Evolutionary conservation across 2,888 invertebrate species (phyloP).

Genomic region (Magallana nippona): DNA sequence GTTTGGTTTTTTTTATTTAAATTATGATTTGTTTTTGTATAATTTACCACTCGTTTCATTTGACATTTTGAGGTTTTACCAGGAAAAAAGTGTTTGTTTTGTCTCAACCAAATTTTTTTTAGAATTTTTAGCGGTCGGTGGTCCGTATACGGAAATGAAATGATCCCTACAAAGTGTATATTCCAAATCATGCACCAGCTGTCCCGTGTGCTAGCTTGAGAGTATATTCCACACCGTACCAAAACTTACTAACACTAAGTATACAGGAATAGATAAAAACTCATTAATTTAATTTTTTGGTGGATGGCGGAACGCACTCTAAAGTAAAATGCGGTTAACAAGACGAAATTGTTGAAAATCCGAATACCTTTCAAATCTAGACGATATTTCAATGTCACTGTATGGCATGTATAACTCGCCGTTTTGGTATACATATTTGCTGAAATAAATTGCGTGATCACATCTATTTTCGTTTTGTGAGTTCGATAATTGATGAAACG

Average conservation of each 20-base stretch:
- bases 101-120: not conserved
- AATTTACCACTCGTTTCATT: not conserved
- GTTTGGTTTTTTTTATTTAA: too few relatives aligned
- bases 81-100: too few relatives aligned
- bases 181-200: not conserved
- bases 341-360: constrained; percentile 16
- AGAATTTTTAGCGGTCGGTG: not conserved
- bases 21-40: too few relatives aligned
- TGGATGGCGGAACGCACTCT: not conserved
- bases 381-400: not conserved
- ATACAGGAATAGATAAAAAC: constrained; percentile 21
- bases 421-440: not conserved
- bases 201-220: not conserved
- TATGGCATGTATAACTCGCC: not conserved
- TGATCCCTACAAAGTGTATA: not conserved
- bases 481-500: not conserved
- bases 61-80: too few relatives aligned
- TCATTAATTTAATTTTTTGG: constrained; percentile 25
- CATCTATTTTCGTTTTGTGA: not conserved
- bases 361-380: not conserved
- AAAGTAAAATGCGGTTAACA: constrained; percentile 20
- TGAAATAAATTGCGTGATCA: not conserved
- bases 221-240: not conserved
- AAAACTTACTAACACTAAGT: not conserved
- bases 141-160: not conserved